Evolutionary conservation across 2,888 invertebrate genomes (phyloP), one percentile per base, ranked within the genome.

Genomic region (Nemotelus pantherinus): DNA sequence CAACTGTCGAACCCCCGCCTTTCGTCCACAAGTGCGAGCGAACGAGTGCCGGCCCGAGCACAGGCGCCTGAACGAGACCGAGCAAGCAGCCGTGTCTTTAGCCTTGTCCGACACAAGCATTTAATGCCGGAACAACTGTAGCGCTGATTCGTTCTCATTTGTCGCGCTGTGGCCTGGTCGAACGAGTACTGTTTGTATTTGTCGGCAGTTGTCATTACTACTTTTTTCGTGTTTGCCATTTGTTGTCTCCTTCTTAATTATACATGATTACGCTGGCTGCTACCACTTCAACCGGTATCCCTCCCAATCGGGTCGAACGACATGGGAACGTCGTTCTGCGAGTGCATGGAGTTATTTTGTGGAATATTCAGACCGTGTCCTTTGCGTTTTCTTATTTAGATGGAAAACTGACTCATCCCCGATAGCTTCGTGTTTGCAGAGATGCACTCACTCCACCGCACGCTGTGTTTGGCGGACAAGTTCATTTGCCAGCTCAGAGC

Each of bases 231-330:
- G 70, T 70, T 70, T 43, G n/a, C 55, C 70, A 70, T 70, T 70
- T 70, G 70, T 53, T 70, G 70, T 70, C 70, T 70, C 70, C 10
- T 70, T 70, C 70, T 70, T 55, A 70, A 70, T 70, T 55, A 70
- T 47, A 47, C 43, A 43, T 41, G 70, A 9, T 53, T n/a, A 67
- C 43, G 47, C 47, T 41, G 10, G 55, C 25, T 60, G 3, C 10
- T 25, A 57, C 57, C 25, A 41, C 39, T 60, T n/a, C 41, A 41
- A 60, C 4, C 7, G 25, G 39, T 41, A 60, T 43, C 39, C 60
- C 60, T 60, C 41, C 60, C 60, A 60, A 60, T 60, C 60, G 60
- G 60, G 25, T 60, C 25, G 25, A 25, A 25, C 25, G 25, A 25
- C 25, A 25, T 25, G 25, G 25, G 25, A 25, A 25, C 25, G 25